These are phyloP conservation scores for Onychorhynchus coronatus DNA, from an alignment of 2,113 vertebrate genomes.

Conservation along the genomic window DNA sequence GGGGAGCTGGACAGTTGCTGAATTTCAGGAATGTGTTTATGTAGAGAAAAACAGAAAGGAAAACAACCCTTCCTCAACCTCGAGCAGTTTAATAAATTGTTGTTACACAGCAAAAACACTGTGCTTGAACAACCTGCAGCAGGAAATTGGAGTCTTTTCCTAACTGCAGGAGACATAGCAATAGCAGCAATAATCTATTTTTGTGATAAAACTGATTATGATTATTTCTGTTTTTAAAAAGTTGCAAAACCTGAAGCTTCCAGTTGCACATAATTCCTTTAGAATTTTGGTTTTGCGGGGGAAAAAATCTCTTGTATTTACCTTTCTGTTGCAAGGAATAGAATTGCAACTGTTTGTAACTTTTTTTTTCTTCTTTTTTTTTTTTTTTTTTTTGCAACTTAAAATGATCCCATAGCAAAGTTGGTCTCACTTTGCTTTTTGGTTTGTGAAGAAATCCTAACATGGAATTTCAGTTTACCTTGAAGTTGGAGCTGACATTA, in stretches of 20 bases:
- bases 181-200: not conserved
- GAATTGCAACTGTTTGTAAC: not conserved
- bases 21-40: not conserved
- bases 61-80: not conserved
- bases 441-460: not conserved
- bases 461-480: not conserved
- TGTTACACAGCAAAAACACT: not conserved
- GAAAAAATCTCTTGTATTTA: not conserved
- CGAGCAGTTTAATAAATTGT: not conserved
- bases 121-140: not conserved
- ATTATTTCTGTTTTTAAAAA: not conserved
- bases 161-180: not conserved
- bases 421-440: not conserved
- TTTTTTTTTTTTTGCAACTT: not conserved
- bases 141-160: not conserved
- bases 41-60: not conserved
- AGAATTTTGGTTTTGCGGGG: not conserved
- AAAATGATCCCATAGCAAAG: rapidly evolving
- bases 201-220: not conserved
- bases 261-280: not conserved
- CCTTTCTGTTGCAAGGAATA: not conserved
- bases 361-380: not conserved
- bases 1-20: not conserved
- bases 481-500: rapidly evolving
- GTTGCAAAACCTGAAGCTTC: not conserved